Conservation (phyloP, 2,113 vertebrate genomes). For the Notarius quadriscutis region DNA sequence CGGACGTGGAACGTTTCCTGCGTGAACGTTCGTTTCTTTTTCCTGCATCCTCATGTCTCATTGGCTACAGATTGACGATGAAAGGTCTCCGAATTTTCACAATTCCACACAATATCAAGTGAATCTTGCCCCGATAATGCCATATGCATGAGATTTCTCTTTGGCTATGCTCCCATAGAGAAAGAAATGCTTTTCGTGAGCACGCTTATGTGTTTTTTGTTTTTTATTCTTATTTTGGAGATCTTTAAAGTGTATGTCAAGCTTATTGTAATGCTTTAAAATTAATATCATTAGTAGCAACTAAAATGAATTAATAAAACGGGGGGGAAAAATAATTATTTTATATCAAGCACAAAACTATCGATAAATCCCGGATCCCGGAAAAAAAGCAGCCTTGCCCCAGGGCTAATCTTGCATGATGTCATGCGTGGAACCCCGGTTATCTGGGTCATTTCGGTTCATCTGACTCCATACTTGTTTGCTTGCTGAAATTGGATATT, state of each 20-base stretch:
- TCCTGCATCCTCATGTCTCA: neutral
- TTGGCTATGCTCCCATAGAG: neutral
- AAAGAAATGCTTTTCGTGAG: neutral
- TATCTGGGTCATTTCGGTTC: too few species aligned
- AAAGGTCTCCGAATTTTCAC: neutral
- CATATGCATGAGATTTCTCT: conserved; percentile 7
- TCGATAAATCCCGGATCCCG: too few species aligned
- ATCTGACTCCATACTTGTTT: too few species aligned
- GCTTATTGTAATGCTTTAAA: too few species aligned
- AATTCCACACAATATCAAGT: neutral
- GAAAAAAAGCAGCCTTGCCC: too few species aligned
- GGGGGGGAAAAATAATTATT: too few species aligned
- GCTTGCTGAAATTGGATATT: too few species aligned
- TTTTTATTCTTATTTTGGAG: neutral
- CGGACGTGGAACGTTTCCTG: neutral
- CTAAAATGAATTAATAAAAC: too few species aligned
- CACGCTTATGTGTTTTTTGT: neutral
- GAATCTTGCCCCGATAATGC: neutral
- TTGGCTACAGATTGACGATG: neutral
- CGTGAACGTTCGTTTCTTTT: neutral
- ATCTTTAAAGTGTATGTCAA: neutral
- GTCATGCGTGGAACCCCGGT: too few species aligned
- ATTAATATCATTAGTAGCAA: too few species aligned
- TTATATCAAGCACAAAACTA: too few species aligned
- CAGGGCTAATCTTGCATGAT: too few species aligned